Conservation (phyloP, 2,888 invertebrate genomes). For the Eupithecia abbreviata region DNA sequence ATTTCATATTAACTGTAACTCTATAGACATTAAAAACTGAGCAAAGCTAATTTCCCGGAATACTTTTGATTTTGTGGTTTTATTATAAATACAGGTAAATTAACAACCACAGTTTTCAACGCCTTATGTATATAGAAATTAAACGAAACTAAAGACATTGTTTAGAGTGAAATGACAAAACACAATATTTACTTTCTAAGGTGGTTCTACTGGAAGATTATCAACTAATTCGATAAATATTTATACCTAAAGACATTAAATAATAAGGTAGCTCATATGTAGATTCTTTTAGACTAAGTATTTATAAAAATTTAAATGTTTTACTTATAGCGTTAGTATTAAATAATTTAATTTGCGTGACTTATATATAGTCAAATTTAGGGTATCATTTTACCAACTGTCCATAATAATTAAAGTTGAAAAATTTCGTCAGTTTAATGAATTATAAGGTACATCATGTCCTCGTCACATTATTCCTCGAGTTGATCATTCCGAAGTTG, state of each 20-base stretch:
- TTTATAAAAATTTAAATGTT: not conserved
- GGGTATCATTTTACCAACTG: not conserved
- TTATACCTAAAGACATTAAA: not conserved
- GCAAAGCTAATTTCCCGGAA: slow-evolving; percentile 1
- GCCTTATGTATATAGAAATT: not conserved
- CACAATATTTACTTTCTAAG: slow-evolving; percentile 8
- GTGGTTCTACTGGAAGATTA: not conserved
- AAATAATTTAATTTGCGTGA: not conserved
- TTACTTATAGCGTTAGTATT: not conserved
- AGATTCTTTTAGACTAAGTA: not conserved
- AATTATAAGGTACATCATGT: slow-evolving; percentile 13
- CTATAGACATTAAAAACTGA: slow-evolving; percentile 13
- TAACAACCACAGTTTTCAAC: slow-evolving; percentile 18
- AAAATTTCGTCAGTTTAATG: not conserved
- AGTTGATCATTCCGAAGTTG: slow-evolving; percentile 19
- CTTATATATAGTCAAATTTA: not conserved
- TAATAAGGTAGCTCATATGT: not conserved
- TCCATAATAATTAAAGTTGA: not conserved
- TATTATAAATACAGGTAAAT: not conserved
- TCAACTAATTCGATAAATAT: not conserved
- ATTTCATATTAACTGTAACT: not conserved
- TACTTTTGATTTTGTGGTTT: not conserved
- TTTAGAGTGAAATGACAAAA: slow-evolving; percentile 24
- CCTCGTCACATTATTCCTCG: slow-evolving; percentile 26
- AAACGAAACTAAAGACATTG: not conserved